phyloP scores from a whole-genome alignment of 2,888 invertebrate genomes.

The Torymus tubicola region DNA sequence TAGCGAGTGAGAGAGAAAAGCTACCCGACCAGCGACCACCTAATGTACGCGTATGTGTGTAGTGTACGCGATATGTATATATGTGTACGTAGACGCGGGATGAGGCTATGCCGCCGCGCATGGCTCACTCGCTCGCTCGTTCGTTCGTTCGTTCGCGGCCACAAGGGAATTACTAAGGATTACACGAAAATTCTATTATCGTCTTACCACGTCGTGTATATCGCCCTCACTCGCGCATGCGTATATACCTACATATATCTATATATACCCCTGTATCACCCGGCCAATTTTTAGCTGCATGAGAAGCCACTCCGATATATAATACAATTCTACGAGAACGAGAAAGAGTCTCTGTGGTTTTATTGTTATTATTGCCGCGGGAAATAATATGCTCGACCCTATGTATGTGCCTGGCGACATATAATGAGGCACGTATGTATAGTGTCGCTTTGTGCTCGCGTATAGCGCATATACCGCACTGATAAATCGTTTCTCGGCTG shows the following conservation, averaged over 20 bases:
- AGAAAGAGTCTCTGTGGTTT: not conserved
- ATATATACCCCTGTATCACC: not conserved
- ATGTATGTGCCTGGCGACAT: no score
- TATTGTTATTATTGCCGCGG: not conserved
- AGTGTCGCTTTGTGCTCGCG: no score
- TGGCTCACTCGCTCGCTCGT: slow-evolving; percentile 2
- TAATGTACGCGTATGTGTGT: not conserved
- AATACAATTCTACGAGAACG: slow-evolving; percentile 1
- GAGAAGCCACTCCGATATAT: slow-evolving; percentile 28
- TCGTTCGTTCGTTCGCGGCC: slow-evolving; percentile 66
- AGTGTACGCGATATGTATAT: no score
- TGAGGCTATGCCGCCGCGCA: no score
- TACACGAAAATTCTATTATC: slow-evolving; percentile 75
- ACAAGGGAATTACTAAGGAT: slow-evolving; percentile 75
- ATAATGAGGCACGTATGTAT: no score
- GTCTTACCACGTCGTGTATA: slow-evolving; percentile 61
- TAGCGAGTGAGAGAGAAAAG: no score
- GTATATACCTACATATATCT: no score
- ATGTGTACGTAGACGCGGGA: no score
- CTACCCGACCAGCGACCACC: not conserved
- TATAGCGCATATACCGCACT: no score
- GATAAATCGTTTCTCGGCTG: no score
- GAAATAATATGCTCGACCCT: not conserved
- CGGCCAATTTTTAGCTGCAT: not conserved
- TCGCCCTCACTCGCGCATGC: no score